Percentiles rank a stretch among this genome's conserved stretches.
Evolutionary conservation across 2,888 invertebrate genomes (phyloP).

Genomic region (Alentia gelatinosa): DNA sequence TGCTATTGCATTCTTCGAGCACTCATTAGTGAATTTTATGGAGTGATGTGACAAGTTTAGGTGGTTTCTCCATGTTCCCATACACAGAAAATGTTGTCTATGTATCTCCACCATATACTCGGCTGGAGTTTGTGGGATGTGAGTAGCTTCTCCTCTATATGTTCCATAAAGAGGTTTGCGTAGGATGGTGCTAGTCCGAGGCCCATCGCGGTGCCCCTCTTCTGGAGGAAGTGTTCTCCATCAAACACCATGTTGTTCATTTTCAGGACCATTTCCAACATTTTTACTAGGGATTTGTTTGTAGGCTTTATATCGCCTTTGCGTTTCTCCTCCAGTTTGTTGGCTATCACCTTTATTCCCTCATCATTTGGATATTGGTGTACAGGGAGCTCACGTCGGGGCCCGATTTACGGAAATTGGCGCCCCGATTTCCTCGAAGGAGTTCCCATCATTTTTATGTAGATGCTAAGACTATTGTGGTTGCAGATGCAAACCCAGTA

Average conservation of each 20-base stretch:
- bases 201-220: not conserved
- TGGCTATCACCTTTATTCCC: too few species aligned
- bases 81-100: slow-evolving; percentile 17
- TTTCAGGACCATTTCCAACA: not conserved
- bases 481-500: too few species aligned
- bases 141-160: not conserved
- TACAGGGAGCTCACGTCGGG: too few species aligned
- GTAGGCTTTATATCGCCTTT: not conserved
- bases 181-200: not conserved
- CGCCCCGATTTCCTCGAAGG: too few species aligned
- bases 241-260: not conserved
- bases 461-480: too few species aligned
- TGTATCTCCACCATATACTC: not conserved
- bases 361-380: too few species aligned
- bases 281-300: not conserved
- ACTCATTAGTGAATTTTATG: not conserved
- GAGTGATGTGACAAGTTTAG: not conserved
- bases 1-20: not conserved
- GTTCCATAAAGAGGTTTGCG: not conserved
- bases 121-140: not conserved
- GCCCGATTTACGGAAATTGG: too few species aligned
- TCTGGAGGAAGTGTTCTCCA: not conserved
- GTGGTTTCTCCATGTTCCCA: not conserved
- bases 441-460: too few species aligned
- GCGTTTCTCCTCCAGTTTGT: too few species aligned